A percentile compares a stretch with the other conserved stretches of the same genome.
These are phyloP conservation scores for Parelbella ahira DNA, from an alignment of 2,888 invertebrate genomes.

Conservation along the genomic window DNA sequence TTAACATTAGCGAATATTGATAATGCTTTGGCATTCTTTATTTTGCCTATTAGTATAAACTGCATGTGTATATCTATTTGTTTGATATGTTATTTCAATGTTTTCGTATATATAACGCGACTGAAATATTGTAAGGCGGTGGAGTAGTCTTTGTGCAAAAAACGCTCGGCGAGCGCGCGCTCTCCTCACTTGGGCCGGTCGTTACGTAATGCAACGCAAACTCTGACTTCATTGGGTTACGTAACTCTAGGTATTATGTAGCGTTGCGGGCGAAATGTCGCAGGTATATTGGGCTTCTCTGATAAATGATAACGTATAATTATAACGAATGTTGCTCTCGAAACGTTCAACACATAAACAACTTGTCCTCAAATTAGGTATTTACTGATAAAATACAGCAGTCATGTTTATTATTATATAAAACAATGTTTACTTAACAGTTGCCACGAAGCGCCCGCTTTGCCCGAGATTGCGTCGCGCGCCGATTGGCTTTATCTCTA, in stretches of 20 bases:
- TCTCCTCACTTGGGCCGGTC: slow-evolving; percentile 44
- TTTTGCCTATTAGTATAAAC: no score
- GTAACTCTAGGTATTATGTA: slow-evolving; percentile 52
- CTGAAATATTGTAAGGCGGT: no score
- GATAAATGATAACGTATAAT: slow-evolving; percentile 16
- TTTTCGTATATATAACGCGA: no score
- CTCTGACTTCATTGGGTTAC: slow-evolving; percentile 57
- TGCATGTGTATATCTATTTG: no score
- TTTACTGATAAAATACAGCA: no score
- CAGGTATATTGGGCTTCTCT: slow-evolving; percentile 44
- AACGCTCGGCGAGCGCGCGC: slow-evolving; percentile 29
- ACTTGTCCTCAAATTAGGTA: no score
- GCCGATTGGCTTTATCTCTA: slow-evolving; percentile 5
- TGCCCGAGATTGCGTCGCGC: slow-evolving; percentile 16
- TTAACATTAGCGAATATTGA: no score
- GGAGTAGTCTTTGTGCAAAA: no score
- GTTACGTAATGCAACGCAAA: slow-evolving; percentile 56
- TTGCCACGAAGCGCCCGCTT: slow-evolving; percentile 11
- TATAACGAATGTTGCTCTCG: no score
- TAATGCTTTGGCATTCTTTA: no score
- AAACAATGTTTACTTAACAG: slow-evolving; percentile 9
- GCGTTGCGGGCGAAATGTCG: slow-evolving; percentile 53
- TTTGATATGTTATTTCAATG: no score
- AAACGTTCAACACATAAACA: no score
- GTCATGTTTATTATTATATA: slow-evolving; percentile 5